Conservation (phyloP, 2,797 vertebrate genomes). For the Microchirus variegatus region DNA sequence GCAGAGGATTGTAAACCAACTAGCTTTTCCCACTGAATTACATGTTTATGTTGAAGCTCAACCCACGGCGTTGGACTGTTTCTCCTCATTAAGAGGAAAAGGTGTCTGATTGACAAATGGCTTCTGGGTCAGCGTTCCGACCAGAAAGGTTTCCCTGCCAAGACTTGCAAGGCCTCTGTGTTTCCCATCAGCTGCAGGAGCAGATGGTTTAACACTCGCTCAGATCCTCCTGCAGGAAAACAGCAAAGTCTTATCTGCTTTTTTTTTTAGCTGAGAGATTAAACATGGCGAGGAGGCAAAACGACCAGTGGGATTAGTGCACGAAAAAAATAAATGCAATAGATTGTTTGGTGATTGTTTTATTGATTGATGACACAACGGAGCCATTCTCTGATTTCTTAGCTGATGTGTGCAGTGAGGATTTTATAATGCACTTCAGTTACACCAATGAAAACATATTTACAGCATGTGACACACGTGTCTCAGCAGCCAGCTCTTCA, state of each 20-base stretch:
- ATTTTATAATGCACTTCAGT: constrained; percentile 27
- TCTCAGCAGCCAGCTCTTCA: no score
- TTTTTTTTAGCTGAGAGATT: constrained; percentile 26
- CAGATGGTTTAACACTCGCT: constrained; percentile 67
- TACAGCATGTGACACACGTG: no score
- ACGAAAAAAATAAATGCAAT: neutral
- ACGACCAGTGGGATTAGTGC: constrained; percentile 19
- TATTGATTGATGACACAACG: neutral
- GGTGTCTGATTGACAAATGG: constrained; percentile 61
- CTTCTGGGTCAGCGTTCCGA: constrained; percentile 50
- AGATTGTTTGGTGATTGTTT: constrained; percentile 6
- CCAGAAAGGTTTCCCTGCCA: constrained; percentile 60
- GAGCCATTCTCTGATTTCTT: no score
- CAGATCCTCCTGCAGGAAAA: constrained; percentile 27
- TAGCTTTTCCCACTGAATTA: constrained; percentile 38
- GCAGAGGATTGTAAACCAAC: constrained; percentile 19
- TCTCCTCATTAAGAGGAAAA: constrained; percentile 63
- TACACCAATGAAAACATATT: constrained; percentile 8
- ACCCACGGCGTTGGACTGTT: constrained; percentile 38
- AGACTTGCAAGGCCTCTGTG: constrained; percentile 50
- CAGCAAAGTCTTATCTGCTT: constrained; percentile 47
- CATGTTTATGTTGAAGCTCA: constrained; percentile 41
- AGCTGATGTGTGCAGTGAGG: neutral
- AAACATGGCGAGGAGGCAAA: neutral
- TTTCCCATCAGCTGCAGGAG: constrained; percentile 62